Evolutionary conservation across 2,113 vertebrate genomes (phyloP), one percentile per base, ranked within the genome.

Genomic region (Hippopotamus amphibius): DNA sequence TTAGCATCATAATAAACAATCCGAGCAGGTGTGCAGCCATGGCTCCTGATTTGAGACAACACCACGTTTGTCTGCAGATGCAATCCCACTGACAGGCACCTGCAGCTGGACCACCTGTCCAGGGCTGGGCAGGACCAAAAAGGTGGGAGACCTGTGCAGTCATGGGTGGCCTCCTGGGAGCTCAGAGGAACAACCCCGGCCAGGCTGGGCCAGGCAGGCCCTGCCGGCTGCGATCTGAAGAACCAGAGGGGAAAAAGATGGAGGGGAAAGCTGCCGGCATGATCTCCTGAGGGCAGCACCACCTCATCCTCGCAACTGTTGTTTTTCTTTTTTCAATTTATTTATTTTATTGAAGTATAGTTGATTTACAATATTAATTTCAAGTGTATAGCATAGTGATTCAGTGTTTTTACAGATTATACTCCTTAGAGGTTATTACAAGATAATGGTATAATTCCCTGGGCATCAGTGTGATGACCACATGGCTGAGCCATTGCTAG

Each of bases 181-280:
- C 37, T 65, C 2, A 1, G n/a, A 80, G 53, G 43, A 63, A 30
- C 4, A 8, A 10, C 37, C 17, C 9, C 14, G 41, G 50, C 41
- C 74, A 50, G 74, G 74, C 16, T 28, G 6, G 37, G 84, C 43
- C 0, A 2, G 10, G 11, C 1, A 1, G 5, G 22, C 2, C 19
- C 74, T 0, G 1, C 3, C 17, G 17, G 14, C 84, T 24, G 53
- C 33, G 0, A 0, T 28, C 33, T 28, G 53, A 16, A 13, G 33
- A n/a, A 12, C 30, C 69, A 2, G 5, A 5, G 33, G 28, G 55
- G 2, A 37, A 37, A 37, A 37, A 37, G 37, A 37, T 37, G 37
- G 37, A 37, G 37, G 76, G 48, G 19, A 41, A 50, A 14, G 10
- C 13, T 0, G 26, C 46, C 17, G 13, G 43, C 33, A 11, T 8